These are phyloP conservation scores for Oligia latruncula DNA, from an alignment of 2,888 invertebrate species.

Conservation along the genomic window DNA sequence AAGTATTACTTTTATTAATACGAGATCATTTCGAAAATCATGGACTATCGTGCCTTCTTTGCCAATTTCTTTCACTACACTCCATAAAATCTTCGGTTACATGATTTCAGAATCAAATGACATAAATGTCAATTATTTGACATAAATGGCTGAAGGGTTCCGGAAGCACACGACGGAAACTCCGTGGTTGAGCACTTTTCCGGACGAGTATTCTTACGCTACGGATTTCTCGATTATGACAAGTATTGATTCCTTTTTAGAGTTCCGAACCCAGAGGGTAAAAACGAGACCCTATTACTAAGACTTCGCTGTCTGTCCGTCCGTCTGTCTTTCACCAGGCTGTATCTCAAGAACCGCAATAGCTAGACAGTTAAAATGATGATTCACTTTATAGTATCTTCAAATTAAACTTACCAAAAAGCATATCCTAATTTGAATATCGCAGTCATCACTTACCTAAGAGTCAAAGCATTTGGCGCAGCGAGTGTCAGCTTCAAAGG, in stretches of 20 bases:
- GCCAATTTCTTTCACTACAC: slow-evolving; percentile 13
- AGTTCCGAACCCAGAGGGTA: too few species aligned
- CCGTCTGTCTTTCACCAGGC: too few species aligned
- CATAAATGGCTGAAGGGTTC: slow-evolving; percentile 26
- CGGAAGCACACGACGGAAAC: slow-evolving; percentile 40
- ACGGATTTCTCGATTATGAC: slow-evolving; percentile 22
- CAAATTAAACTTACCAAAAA: neutral
- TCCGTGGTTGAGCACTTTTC: slow-evolving; percentile 31
- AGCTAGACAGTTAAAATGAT: neutral
- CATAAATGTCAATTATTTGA: slow-evolving; percentile 43
- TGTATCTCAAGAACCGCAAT: too few species aligned
- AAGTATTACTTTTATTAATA: neutral
- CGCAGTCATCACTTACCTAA: slow-evolving; percentile 75
- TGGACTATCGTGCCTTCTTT: neutral
- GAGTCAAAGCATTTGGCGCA: slow-evolving; percentile 83
- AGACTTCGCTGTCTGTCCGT: too few species aligned
- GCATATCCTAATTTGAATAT: neutral
- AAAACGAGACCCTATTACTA: too few species aligned
- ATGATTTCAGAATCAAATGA: slow-evolving; percentile 23
- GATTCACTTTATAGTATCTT: neutral
- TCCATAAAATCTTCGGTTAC: slow-evolving; percentile 16
- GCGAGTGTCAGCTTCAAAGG: slow-evolving; percentile 83
- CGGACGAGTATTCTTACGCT: slow-evolving; percentile 3
- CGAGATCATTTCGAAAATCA: neutral
- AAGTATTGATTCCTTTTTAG: slow-evolving; percentile 24